Percentiles rank a stretch among this genome's conserved stretches.
Conservation (phyloP, 2,113 vertebrate species). For the Coptodon rendalli region DNA sequence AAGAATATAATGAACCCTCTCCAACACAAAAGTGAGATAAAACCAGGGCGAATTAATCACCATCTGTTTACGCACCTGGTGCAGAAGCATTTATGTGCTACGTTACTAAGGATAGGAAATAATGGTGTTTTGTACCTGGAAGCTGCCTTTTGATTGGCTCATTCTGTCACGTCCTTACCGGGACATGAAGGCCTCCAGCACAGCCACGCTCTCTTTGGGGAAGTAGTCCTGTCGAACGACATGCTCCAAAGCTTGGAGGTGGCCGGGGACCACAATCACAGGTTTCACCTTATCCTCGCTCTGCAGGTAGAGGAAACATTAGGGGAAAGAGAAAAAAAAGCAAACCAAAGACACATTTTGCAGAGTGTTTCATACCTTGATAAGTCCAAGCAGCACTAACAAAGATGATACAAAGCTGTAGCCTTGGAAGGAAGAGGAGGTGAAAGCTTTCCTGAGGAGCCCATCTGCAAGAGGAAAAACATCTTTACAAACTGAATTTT, state of each 20-base stretch:
- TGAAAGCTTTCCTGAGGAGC: constrained; percentile 86
- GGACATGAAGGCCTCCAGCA: constrained; percentile 86
- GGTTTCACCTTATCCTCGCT: constrained; percentile 92
- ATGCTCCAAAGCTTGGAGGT: constrained; percentile 86
- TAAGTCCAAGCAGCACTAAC: constrained; percentile 86
- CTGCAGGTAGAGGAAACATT: constrained; percentile 54
- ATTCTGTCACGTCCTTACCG: constrained; percentile 80
- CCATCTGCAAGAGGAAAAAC: constrained; percentile 69
- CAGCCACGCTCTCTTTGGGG: constrained; percentile 78
- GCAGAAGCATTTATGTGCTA: neutral
- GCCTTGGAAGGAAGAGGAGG: constrained; percentile 77
- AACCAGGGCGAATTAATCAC: neutral
- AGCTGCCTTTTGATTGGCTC: constrained; percentile 42
- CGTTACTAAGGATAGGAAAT: neutral
- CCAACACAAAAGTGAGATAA: neutral
- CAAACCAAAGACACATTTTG: neutral
- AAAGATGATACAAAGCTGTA: constrained; percentile 84
- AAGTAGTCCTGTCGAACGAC: constrained; percentile 93
- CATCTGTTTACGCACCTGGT: neutral
- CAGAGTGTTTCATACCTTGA: constrained; percentile 77
- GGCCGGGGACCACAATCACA: constrained; percentile 81
- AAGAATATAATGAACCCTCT: neutral
- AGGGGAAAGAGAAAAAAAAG: neutral
- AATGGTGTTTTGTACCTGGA: constrained; percentile 38
- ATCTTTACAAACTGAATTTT: neutral